Evolutionary conservation across 2,888 invertebrate species (phyloP), one percentile per base, ranked within the genome.

Genomic region (Sympetrum striolatum): DNA sequence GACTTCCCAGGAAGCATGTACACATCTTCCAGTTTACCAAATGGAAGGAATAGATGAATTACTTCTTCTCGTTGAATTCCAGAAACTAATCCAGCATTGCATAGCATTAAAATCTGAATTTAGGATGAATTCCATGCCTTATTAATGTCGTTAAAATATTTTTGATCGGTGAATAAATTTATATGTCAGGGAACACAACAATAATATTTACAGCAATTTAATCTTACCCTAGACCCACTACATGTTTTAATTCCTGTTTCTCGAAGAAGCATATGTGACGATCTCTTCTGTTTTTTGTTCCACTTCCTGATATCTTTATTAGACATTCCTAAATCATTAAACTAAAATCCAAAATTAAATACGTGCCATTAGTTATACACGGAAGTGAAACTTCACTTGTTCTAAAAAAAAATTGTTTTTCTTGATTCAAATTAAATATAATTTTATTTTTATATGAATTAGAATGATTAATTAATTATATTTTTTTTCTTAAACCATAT

Each of bases 41-140:
- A 94, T 90, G 94, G 93, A 6, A 94, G 93, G 90, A 96, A 95
- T 8, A 95, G 93, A 80, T 94, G 93, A 8, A 96, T 93, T 15
- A 98, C 93, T 82, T 94, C 93, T 92, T 96, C 96, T 93, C 96
- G 96, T 8, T 95, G 95, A 37, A 98, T 94, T 8, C 98, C 97
- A 92, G 97, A 98, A 2, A 96, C 97, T 91, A 98, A 95, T 0
- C 98, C 98, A 44, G 96, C 97, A 94, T 98, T 98, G 92, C 97
- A 97, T n/a, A 98, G 94, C 80, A 96, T 95, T 81, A 98, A 92
- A 93, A 95, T 95, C 97, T 97, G 93, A 91, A 95, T 95, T 92
- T 91, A 93, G 92, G 6, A 73, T 10, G 2, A 8, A 73, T 53
- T 53, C 3, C 1, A 53, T 53, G 15, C 18, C 18, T 53, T 18